These are phyloP conservation scores for Trematomus bernacchii DNA, from an alignment of 2,797 vertebrate species.

Conservation along the genomic window DNA sequence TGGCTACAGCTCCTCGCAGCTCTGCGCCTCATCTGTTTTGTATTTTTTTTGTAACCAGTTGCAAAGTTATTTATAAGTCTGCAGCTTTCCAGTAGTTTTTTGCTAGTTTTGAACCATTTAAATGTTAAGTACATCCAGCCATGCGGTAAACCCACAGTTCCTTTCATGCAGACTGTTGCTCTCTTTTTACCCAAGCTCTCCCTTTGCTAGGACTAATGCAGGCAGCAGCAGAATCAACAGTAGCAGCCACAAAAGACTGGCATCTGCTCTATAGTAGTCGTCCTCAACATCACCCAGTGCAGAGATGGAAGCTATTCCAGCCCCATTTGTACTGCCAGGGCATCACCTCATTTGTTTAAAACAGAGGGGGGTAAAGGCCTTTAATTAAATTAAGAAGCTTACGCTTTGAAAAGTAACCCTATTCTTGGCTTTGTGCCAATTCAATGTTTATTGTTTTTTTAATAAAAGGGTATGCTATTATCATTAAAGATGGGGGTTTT, in stretches of 20 bases:
- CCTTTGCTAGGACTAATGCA: constrained; percentile 84
- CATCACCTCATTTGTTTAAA: constrained; percentile 78
- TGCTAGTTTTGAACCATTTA: constrained; percentile 92
- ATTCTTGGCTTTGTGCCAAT: constrained; percentile 63
- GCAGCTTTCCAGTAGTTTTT: constrained; percentile 90
- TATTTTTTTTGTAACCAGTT: constrained; percentile 93
- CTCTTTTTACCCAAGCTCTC: constrained; percentile 84
- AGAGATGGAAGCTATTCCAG: constrained; percentile 62
- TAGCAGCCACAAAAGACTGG: constrained; percentile 81
- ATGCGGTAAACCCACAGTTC: constrained; percentile 89
- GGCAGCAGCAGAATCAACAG: constrained; percentile 81
- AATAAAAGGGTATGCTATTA: constrained; percentile 58
- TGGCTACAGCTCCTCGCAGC: constrained; percentile 73
- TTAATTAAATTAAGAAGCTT: constrained; percentile 72
- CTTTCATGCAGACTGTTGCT: constrained; percentile 91
- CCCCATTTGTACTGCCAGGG: constrained; percentile 61
- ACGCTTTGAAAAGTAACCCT: constrained; percentile 50
- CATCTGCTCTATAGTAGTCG: constrained; percentile 65
- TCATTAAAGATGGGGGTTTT: constrained; percentile 45
- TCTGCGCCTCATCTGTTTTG: constrained; percentile 92
- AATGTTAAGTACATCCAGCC: constrained; percentile 95
- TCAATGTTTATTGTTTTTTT: constrained; percentile 65
- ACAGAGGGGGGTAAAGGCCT: constrained; percentile 51
- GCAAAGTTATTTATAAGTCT: constrained; percentile 96
- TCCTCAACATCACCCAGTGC: constrained; percentile 65